Base-by-base conservation (phyloP, 2,113 vertebrate genomes). In the Psammodynastes pulverulentus region DNA sequence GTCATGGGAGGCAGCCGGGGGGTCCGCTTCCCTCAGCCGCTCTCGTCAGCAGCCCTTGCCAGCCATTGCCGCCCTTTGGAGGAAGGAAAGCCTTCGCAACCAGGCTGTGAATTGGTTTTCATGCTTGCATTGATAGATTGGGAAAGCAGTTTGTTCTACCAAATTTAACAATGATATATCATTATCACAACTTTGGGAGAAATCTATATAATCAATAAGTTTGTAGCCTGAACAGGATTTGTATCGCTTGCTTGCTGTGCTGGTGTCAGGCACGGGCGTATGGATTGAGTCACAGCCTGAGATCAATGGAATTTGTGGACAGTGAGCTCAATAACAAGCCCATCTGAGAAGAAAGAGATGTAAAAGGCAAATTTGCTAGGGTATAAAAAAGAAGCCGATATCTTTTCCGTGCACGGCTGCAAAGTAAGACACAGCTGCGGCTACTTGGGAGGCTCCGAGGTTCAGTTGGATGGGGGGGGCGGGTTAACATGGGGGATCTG, bases 151-250 rank as follows among this genome's bases (percentile, higher is more conserved):
- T 99, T 99, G 99, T 99, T 99, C 99, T 99, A 98, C 98, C 98
- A 99, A 99, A 99, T 99, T 99, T 99, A 99, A 99, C 99, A 99
- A 99, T 99, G 99, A 99, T 99, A 98, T 99, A 99, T 99, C 99
- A 99, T 99, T 99, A 99, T 99, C 98, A 98, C 99, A 99, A 99
- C 99, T 99, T 99, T 99, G 98, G 97, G 98, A 97, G 98, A 98
- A 99, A 99, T 99, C 99, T 98, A 99, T 99, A 99, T 98, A 99
- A 99, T 99, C 99, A 98, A 99, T 99, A 98, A 97, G 98, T 98
- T 98, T 98, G 98, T 98, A 98, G 98, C 98, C 98, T 98, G 98
- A 98, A 98, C 97, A 98, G 99, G 99, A 99, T 99, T 99, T 99
- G 98, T 98, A 99, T 98, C 98, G 98, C 98, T 98, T 95, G 98